phyloP scores from a whole-genome alignment of 2,888 invertebrate species.

The Ochropleura plecta region DNA sequence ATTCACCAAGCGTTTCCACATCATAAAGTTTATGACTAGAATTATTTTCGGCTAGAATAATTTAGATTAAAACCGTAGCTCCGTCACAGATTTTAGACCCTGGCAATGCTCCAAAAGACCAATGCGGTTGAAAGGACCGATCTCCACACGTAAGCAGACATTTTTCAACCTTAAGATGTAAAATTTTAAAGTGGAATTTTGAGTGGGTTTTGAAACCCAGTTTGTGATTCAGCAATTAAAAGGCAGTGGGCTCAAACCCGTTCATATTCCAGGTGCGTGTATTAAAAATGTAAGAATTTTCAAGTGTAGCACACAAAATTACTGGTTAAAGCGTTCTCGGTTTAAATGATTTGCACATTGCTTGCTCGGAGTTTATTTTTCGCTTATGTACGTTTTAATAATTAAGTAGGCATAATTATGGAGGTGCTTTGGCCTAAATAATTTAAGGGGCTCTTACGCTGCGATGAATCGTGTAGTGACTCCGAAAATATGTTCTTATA shows the following conservation, averaged over 20 bases:
- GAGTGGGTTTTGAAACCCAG: neutral
- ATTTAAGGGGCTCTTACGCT: neutral
- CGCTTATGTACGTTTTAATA: slow-evolving; percentile 26
- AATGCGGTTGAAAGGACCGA: slow-evolving; percentile 23
- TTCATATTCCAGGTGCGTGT: slow-evolving; percentile 65
- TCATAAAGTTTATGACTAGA: slow-evolving; percentile 63
- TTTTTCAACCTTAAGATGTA: neutral
- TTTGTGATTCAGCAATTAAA: slow-evolving; percentile 49
- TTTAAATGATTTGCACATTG: slow-evolving; percentile 43
- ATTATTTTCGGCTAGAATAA: slow-evolving; percentile 67
- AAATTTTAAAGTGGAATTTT: neutral
- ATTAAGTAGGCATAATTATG: slow-evolving; percentile 29
- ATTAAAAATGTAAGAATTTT: slow-evolving; percentile 63
- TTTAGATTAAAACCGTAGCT: slow-evolving; percentile 67
- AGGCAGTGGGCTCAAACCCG: slow-evolving; percentile 40
- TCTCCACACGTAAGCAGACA: fast-evolving
- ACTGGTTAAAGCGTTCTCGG: slow-evolving; percentile 35
- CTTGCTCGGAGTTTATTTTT: slow-evolving; percentile 41
- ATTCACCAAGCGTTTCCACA: slow-evolving; percentile 63
- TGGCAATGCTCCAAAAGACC: slow-evolving; percentile 64
- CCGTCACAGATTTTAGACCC: slow-evolving; percentile 65
- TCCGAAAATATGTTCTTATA: neutral
- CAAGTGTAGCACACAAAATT: slow-evolving; percentile 52
- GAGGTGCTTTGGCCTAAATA: neutral
- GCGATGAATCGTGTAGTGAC: neutral